A percentile compares a stretch with the other conserved stretches of the same genome.
Conservation (phyloP, 2,888 invertebrate species). For the Orgyia antiqua region DNA sequence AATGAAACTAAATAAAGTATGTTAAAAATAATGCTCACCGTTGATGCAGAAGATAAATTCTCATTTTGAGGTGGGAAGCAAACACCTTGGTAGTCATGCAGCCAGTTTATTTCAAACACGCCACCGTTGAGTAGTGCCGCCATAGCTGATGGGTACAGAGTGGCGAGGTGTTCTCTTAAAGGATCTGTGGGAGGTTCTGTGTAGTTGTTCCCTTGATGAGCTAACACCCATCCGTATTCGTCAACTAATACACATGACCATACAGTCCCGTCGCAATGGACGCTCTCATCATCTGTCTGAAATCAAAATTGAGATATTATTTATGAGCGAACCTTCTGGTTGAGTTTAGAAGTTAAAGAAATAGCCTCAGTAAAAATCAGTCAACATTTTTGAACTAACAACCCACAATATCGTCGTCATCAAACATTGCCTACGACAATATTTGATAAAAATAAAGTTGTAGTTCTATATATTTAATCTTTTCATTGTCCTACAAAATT, state of each 20-base stretch:
- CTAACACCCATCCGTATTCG: constrained; percentile 63
- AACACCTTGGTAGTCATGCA: constrained; percentile 66
- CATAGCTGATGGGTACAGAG: constrained; percentile 53
- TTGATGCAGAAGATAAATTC: constrained; percentile 25
- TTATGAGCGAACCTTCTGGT: too few species aligned
- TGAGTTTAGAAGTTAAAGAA: too few species aligned
- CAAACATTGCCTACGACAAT: too few species aligned
- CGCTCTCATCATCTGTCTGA: constrained; percentile 39
- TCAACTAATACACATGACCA: constrained; percentile 66
- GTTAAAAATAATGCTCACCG: constrained; percentile 29
- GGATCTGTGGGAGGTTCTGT: constrained; percentile 31
- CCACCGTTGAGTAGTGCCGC: constrained; percentile 44
- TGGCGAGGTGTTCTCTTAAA: constrained; percentile 49
- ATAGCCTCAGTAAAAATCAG: too few species aligned
- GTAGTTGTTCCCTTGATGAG: constrained; percentile 36
- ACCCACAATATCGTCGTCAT: too few species aligned
- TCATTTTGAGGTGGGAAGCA: constrained; percentile 48
- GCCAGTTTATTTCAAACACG: constrained; percentile 56
- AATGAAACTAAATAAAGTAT: too few species aligned
- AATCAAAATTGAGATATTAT: too few species aligned
- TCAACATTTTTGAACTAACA: too few species aligned
- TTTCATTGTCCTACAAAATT: too few species aligned
- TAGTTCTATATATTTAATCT: too few species aligned
- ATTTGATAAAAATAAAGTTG: too few species aligned
- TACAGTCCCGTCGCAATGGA: constrained; percentile 47